Conservation (phyloP, 1,140 invertebrate genomes). For the Schlechtendalia chinensis region DNA sequence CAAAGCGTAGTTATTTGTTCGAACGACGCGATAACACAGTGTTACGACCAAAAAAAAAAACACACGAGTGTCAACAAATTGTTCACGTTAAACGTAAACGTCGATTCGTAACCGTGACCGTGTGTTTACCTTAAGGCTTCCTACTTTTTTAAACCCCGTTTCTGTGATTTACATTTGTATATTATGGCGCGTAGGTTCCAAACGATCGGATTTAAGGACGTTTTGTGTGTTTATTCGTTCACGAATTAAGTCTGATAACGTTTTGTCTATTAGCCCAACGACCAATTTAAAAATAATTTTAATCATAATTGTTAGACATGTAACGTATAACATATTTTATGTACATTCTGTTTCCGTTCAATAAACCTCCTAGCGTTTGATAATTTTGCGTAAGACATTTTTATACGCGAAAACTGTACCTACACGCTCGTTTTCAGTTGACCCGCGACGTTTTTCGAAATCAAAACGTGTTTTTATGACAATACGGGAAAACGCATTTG, state of each 20-base stretch:
- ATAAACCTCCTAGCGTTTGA: conserved; percentile 25
- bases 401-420: not conserved
- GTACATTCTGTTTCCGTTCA: not conserved
- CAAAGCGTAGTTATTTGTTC: no score
- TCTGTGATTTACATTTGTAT: conserved; percentile 42
- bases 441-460: no score
- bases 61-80: not conserved
- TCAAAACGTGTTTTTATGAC: no score
- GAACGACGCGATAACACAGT: not conserved
- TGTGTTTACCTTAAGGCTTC: conserved; percentile 35
- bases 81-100: no score
- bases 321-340: conserved; percentile 23
- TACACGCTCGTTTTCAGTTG: not conserved
- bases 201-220: conserved; percentile 12
- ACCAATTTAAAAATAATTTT: no score
- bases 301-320: no score
- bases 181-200: not conserved
- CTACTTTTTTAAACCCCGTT: conserved; percentile 3
- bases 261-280: conserved; percentile 23
- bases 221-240: not conserved
- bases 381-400: not conserved
- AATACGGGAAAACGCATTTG: no score
- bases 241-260: conserved; percentile 44
- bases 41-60: no score
- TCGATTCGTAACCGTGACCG: no score